phyloP scores from a whole-genome alignment of 2,888 invertebrate species.

The Fabriciana adippe region DNA sequence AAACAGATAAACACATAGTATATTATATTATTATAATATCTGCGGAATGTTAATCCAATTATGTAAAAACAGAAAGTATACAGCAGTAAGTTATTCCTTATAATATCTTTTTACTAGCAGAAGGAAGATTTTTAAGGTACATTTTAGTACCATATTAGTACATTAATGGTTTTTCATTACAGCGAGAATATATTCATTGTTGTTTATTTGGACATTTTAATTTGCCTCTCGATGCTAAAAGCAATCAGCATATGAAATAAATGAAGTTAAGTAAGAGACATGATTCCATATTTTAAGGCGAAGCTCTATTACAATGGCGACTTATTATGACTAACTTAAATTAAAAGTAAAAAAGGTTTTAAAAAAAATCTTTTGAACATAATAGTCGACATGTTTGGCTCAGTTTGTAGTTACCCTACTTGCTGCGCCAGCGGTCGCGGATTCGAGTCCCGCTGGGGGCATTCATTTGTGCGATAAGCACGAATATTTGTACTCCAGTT shows the following conservation, averaged over 20 bases:
- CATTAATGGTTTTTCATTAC: conserved; percentile 43
- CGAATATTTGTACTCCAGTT: too few relatives aligned
- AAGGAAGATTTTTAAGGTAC: background rate
- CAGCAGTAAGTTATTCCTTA: too few relatives aligned
- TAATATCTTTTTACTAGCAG: background rate
- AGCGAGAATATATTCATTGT: conserved; percentile 27
- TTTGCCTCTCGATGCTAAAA: conserved; percentile 25
- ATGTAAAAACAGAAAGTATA: too few relatives aligned
- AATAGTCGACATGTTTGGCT: too few relatives aligned
- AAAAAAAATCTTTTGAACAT: too few relatives aligned
- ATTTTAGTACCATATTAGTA: conserved; percentile 34
- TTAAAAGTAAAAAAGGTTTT: background rate
- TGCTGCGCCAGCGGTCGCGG: too few relatives aligned
- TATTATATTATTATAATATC: too few relatives aligned
- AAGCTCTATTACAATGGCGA: background rate
- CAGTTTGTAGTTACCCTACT: too few relatives aligned
- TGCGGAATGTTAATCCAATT: too few relatives aligned
- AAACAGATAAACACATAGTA: too few relatives aligned
- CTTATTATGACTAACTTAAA: background rate
- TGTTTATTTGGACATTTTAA: conserved; percentile 29
- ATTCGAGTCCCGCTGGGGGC: too few relatives aligned
- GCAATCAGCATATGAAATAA: conserved; percentile 27
- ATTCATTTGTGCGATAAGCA: too few relatives aligned
- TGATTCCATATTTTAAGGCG: conserved; percentile 16
- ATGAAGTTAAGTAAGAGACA: conserved; percentile 20